phyloP scores from a whole-genome alignment of 30 jellyfish, hydroid and myxozoan species.

The Aurelia sp. region DNA sequence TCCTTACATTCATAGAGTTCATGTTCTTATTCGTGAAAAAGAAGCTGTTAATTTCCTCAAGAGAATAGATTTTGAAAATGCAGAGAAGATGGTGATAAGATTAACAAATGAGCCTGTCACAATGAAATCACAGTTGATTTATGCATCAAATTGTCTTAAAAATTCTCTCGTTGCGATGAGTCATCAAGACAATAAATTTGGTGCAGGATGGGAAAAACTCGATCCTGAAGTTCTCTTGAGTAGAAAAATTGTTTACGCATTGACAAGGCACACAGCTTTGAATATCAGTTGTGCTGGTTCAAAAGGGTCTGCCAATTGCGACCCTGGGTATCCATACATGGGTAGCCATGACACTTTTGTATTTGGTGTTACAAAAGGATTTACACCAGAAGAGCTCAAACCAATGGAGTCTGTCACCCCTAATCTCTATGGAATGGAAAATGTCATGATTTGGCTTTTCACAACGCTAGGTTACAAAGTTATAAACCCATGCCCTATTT shows the following conservation, averaged over 20 bases:
- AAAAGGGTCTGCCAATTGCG: constrained; percentile 25
- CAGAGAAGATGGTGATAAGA: constrained; percentile 19
- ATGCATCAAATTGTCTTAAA: constrained; percentile 26
- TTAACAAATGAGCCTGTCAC: constrained; percentile 5
- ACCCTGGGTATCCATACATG: constrained; percentile 26
- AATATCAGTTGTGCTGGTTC: constrained; percentile 31
- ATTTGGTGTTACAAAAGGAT: constrained; percentile 2
- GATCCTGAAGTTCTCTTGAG: neutral
- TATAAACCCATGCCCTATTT: constrained; percentile 53
- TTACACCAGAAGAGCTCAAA: constrained; percentile 10
- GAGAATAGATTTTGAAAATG: constrained; percentile 6
- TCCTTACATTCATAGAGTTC: neutral
- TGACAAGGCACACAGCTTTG: constrained; percentile 47
- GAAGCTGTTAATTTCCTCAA: constrained; percentile 36
- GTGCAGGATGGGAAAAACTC: constrained; percentile 60
- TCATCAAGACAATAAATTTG: constrained; percentile 50
- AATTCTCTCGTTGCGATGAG: constrained; percentile 4
- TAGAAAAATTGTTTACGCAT: constrained; percentile 46
- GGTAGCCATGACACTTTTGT: constrained; percentile 65
- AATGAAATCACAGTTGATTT: constrained; percentile 4
- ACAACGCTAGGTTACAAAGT: constrained; percentile 32
- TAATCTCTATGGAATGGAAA: constrained; percentile 57
- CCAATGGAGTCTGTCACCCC: constrained; percentile 33
- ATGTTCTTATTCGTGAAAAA: constrained; percentile 10
- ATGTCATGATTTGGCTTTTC: constrained; percentile 49